Base-by-base conservation (phyloP, 2,888 invertebrate species). In the Microctonus hyperodae region DNA sequence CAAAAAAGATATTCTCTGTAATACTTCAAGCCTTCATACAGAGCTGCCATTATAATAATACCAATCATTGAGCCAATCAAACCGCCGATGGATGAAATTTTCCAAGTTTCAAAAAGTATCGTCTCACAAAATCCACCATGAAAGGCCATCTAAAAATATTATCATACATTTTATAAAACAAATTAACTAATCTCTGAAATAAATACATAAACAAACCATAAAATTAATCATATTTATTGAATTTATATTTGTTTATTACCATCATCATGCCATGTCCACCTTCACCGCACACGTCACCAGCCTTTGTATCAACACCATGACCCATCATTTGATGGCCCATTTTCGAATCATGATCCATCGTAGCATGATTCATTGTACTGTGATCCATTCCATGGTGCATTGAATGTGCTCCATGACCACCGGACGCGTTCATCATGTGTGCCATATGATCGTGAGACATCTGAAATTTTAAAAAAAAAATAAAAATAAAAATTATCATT, bases 11-110 rank as follows among this genome's bases (percentile, higher is more conserved):
- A 80, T 76, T 85, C 88, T 84, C 91, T 87, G 74, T 90, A 91
- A 86, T 95, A 96, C 86, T 98, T 98, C 2, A 99, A 88, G 0
- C 96, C 97, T 87, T 99, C 98, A 84, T 98, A 98, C 28, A 97
- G 86, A 62, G 96, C 89, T 6, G 97, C 97, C 89, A 98, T 89
- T 71, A 96, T 86, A 81, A 97, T 94, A 78, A 98, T 94, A 55
- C 92, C 93, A 72, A 97, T 85, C 88, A 97, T 96, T 4, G 98
- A 97, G 51, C 93, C 93, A 67, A 97, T 85, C 76, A 98, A 88
- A 67, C 93, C 93, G 53, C 91, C 90, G 64, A 90, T 82, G 22
- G 91, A 90, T 37, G 88, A 87, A 64, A 93, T 91, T 77, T 89
- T 89, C 96, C 96, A 96, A 84, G 89, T 89, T 65, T 92, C 89